These are phyloP conservation scores for Lutraria rhynchaena DNA, from an alignment of 1,140 invertebrate species.

Conservation along the genomic window DNA sequence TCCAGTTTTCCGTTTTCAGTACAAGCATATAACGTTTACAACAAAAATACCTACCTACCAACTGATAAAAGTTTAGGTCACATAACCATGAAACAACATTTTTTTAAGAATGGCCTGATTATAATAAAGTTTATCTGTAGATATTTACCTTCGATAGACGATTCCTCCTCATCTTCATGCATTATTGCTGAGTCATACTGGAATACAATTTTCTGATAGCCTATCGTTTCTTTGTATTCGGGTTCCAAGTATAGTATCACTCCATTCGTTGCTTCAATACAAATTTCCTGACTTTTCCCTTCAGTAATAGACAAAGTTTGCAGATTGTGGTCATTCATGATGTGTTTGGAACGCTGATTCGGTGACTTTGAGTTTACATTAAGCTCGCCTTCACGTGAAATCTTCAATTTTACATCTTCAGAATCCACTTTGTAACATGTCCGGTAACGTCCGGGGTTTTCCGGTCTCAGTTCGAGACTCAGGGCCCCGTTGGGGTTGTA, in stretches of 20 bases:
- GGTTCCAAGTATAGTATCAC: conserved; percentile 70
- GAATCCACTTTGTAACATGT: conserved; percentile 64
- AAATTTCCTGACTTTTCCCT: conserved; percentile 62
- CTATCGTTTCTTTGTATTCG: conserved; percentile 62
- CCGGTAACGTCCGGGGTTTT: conserved; percentile 41
- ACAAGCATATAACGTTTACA: too few species aligned
- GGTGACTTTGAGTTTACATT: conserved; percentile 32
- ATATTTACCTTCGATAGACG: conserved; percentile 69
- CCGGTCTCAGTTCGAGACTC: conserved; percentile 62
- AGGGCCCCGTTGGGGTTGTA: conserved; percentile 67
- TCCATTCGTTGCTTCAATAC: conserved; percentile 58
- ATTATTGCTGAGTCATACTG: conserved; percentile 17
- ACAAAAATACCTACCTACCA: too few species aligned
- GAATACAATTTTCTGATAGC: conserved; percentile 20
- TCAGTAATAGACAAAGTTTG: conserved; percentile 50
- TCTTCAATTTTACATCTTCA: conserved; percentile 63
- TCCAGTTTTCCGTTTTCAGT: too few species aligned
- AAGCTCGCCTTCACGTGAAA: conserved; percentile 64
- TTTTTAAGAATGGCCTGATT: too few species aligned
- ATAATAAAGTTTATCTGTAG: too few species aligned
- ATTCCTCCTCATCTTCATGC: conserved; percentile 10
- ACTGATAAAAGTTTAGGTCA: too few species aligned
- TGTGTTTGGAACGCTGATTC: conserved; percentile 6
- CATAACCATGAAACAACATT: too few species aligned
- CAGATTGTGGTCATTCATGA: conserved; percentile 49